These are phyloP conservation scores for Parambassis ranga DNA, from an alignment of 2,797 vertebrate genomes.

Conservation along the genomic window DNA sequence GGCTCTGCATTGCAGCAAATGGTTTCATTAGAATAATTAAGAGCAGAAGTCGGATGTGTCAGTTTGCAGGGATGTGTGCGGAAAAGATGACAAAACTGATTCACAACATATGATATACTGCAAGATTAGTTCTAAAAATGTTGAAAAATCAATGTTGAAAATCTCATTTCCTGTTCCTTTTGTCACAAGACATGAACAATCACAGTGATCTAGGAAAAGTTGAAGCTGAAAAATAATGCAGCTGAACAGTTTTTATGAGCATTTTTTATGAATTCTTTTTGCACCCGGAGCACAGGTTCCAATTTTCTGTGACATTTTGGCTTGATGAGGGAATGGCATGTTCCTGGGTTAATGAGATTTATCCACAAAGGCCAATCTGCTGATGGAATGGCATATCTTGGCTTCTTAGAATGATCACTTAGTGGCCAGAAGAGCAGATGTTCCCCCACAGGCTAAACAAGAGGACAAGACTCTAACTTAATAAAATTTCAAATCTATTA, in stretches of 20 bases:
- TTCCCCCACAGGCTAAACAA: conserved; percentile 41
- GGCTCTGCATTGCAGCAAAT: too few species aligned
- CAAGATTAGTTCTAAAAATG: too few species aligned
- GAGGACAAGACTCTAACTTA: conserved; percentile 11
- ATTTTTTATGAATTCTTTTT: conserved; percentile 49
- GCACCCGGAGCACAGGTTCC: conserved; percentile 48
- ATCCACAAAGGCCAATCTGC: conserved; percentile 73
- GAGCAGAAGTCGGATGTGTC: too few species aligned
- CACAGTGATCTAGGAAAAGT: too few species aligned
- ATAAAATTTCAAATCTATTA: conserved; percentile 13
- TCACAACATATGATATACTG: too few species aligned
- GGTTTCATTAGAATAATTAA: too few species aligned
- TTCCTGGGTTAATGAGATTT: conserved; percentile 72
- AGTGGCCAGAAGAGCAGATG: conserved; percentile 37
- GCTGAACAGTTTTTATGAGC: conserved; percentile 21
- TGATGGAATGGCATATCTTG: conserved; percentile 69
- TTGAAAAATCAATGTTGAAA: too few species aligned
- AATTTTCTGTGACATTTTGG: conserved; percentile 70
- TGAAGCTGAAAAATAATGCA: neutral
- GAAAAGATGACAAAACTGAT: too few species aligned
- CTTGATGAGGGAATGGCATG: conserved; percentile 58
- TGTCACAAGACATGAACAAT: too few species aligned
- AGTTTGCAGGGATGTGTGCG: too few species aligned
- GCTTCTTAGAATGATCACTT: conserved; percentile 64
- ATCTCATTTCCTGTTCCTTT: too few species aligned